Conservation (phyloP, 2,113 vertebrate species). For the Cyphomyrus discorhynchus region DNA sequence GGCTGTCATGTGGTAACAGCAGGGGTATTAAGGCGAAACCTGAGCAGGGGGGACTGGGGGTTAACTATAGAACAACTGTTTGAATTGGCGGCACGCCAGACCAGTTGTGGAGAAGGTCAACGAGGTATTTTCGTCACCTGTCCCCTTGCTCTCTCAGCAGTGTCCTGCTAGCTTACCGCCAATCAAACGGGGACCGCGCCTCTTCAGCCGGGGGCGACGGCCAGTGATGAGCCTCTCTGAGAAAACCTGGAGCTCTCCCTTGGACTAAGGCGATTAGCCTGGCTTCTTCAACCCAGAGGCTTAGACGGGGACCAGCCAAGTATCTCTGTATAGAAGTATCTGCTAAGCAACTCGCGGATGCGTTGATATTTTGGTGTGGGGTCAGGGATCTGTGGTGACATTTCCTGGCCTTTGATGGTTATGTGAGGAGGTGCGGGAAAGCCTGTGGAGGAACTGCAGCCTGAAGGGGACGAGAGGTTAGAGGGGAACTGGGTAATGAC, state of each 20-base stretch:
- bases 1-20: conserved; percentile 46
- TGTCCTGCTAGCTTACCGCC: not conserved
- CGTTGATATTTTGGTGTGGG: not conserved
- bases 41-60: conserved; percentile 36
- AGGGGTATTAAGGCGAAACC: conserved; percentile 45
- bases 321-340: not conserved
- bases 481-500: not conserved
- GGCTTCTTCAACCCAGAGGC: not conserved
- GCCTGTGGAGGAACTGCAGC: not conserved
- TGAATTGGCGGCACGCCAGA: conserved; percentile 43
- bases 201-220: not conserved
- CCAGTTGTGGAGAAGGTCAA: conserved; percentile 44
- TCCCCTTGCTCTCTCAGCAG: not conserved
- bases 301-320: not conserved
- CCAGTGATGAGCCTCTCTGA: not conserved
- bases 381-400: not conserved
- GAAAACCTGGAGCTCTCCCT: not conserved
- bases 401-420: not conserved
- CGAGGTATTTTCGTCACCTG: conserved; percentile 37
- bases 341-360: not conserved
- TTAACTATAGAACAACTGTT: conserved; percentile 59
- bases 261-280: not conserved
- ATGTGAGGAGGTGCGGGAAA: not conserved
- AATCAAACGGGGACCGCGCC: not conserved
- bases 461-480: not conserved